These are phyloP conservation scores for Melanchra persicariae DNA, from an alignment of 2,888 invertebrate genomes.

Conservation along the genomic window DNA sequence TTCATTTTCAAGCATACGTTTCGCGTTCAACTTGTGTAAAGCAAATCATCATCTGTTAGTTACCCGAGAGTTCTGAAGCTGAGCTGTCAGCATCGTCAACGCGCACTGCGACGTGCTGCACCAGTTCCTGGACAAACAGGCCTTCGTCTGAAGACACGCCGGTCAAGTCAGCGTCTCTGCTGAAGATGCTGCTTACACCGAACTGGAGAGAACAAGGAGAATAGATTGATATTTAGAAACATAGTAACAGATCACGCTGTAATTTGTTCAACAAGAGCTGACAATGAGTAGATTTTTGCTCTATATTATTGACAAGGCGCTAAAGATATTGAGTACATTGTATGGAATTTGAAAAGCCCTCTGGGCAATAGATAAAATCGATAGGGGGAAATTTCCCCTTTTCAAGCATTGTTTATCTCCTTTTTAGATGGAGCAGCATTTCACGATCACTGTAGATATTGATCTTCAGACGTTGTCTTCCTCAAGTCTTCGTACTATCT, in stretches of 20 bases:
- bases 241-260: neutral
- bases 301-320: neutral
- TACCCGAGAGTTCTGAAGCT: slow-evolving; percentile 87
- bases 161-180: slow-evolving; percentile 91
- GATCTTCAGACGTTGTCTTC: no score
- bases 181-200: slow-evolving; percentile 91
- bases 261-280: no score
- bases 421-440: no score
- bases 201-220: slow-evolving; percentile 73
- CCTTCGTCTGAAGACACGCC: slow-evolving; percentile 91
- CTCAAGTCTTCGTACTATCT: no score
- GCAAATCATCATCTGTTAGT: slow-evolving; percentile 23
- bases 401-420: no score
- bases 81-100: slow-evolving; percentile 91
- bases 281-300: neutral
- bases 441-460: neutral
- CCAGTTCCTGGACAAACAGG: slow-evolving; percentile 92
- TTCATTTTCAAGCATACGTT: neutral
- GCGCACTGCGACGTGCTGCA: slow-evolving; percentile 92
- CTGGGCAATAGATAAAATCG: no score
- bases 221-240: neutral
- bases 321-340: neutral
- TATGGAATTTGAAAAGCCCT: neutral
- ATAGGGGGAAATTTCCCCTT: no score
- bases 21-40: neutral